phyloP scores from a whole-genome alignment of 30 jellyfish, hydroid and myxozoan genomes.

The Cassiopea andromeda region DNA sequence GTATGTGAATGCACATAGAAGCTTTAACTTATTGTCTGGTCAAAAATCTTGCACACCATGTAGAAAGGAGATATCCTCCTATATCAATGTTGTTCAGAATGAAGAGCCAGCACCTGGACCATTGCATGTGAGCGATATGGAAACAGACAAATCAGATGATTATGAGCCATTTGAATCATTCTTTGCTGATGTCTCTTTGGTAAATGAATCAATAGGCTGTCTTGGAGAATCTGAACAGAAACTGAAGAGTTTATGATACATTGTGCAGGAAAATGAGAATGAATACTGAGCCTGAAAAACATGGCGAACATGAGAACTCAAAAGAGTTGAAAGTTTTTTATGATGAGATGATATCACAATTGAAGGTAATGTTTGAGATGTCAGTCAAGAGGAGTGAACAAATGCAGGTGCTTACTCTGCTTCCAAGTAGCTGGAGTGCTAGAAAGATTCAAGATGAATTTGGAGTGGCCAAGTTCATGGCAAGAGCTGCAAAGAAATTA shows the following conservation, averaged over 20 bases:
- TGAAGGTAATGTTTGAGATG: slow-evolving; percentile 15
- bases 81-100: neutral
- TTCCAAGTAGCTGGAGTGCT: slow-evolving; percentile 38
- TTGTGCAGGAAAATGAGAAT: neutral
- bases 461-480: slow-evolving; percentile 35
- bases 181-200: slow-evolving; percentile 11
- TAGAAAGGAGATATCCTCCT: slow-evolving; percentile 10
- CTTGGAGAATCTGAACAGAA: slow-evolving; percentile 11
- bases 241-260: neutral
- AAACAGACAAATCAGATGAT: neutral
- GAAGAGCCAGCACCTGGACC: neutral
- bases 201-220: slow-evolving; percentile 12
- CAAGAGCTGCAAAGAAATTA: slow-evolving; percentile 30
- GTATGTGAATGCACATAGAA: neutral
- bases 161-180: slow-evolving; percentile 28
- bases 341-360: slow-evolving; percentile 23
- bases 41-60: slow-evolving; percentile 9
- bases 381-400: slow-evolving; percentile 50
- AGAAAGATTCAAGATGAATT: slow-evolving; percentile 26
- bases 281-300: neutral
- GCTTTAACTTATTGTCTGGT: slow-evolving; percentile 13
- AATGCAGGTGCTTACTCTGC: slow-evolving; percentile 19
- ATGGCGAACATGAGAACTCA: neutral
- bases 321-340: neutral
- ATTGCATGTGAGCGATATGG: neutral